phyloP scores from a whole-genome alignment of 2,797 vertebrate genomes.

The Epinephelus awoara region DNA sequence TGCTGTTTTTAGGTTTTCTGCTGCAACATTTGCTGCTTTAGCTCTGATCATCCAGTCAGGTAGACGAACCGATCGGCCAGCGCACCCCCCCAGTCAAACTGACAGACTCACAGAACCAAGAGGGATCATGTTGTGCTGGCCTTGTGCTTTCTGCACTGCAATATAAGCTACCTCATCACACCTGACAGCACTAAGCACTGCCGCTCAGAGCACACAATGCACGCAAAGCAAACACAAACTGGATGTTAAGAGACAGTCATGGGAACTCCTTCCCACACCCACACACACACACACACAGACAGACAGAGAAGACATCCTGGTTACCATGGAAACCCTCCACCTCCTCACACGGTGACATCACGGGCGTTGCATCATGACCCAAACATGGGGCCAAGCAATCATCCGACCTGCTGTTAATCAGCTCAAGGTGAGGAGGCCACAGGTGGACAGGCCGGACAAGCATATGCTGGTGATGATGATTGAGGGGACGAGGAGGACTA shows the following conservation, averaged over 20 bases:
- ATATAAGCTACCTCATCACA: conserved; percentile 57
- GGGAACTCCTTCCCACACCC: conserved; percentile 65
- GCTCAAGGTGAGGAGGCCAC: conserved; percentile 52
- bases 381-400: conserved; percentile 37
- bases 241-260: conserved; percentile 33
- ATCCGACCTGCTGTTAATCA: conserved; percentile 35
- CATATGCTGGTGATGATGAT: conserved; percentile 37
- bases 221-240: conserved; percentile 41
- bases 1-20: not conserved
- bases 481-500: conserved; percentile 58
- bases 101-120: conserved; percentile 43
- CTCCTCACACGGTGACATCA: conserved; percentile 73
- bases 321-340: conserved; percentile 83
- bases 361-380: conserved; percentile 73
- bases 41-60: conserved; percentile 35
- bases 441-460: conserved; percentile 35
- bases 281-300: conserved; percentile 17
- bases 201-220: conserved; percentile 9
- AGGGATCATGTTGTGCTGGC: conserved; percentile 74
- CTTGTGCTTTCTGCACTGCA: conserved; percentile 68
- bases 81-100: conserved; percentile 37
- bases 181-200: conserved; percentile 43
- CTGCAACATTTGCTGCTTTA: conserved; percentile 12
- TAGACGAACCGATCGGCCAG: conserved; percentile 10
- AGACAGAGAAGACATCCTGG: conserved; percentile 63